Conservation (phyloP, 2,888 invertebrate species). For the Eugnorisma glareosa region DNA sequence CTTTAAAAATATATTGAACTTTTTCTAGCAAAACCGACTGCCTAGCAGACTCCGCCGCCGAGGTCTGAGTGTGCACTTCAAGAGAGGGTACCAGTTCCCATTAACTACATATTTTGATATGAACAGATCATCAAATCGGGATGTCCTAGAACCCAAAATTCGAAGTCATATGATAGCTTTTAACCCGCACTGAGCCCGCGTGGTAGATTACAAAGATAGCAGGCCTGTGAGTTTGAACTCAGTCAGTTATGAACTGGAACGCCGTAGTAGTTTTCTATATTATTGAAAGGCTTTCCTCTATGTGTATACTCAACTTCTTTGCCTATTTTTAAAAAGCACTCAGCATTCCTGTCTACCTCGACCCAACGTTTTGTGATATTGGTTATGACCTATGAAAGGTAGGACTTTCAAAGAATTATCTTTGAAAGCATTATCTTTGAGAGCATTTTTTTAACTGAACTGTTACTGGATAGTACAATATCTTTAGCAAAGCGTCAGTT, state of each 20-base stretch:
- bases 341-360: neutral
- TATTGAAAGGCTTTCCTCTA: neutral
- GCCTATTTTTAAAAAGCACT: too few relatives aligned
- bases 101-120: neutral
- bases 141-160: neutral
- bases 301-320: neutral
- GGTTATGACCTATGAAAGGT: neutral
- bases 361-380: neutral
- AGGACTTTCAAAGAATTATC: too few relatives aligned
- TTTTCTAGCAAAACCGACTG: neutral
- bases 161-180: neutral
- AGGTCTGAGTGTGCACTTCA: neutral
- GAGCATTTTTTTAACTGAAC: too few relatives aligned
- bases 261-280: neutral
- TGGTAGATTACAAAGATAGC: neutral
- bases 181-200: neutral
- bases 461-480: too few relatives aligned
- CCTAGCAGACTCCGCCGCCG: neutral
- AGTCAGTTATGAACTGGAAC: neutral
- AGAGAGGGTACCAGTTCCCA: neutral
- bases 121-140: neutral
- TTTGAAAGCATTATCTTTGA: too few relatives aligned
- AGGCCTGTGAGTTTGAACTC: neutral
- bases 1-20: neutral
- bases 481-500: too few relatives aligned